Percentiles rank a stretch among this genome's conserved stretches.
Conservation (phyloP, 2,888 invertebrate genomes). For the Pyrocoelia pectoralis region DNA sequence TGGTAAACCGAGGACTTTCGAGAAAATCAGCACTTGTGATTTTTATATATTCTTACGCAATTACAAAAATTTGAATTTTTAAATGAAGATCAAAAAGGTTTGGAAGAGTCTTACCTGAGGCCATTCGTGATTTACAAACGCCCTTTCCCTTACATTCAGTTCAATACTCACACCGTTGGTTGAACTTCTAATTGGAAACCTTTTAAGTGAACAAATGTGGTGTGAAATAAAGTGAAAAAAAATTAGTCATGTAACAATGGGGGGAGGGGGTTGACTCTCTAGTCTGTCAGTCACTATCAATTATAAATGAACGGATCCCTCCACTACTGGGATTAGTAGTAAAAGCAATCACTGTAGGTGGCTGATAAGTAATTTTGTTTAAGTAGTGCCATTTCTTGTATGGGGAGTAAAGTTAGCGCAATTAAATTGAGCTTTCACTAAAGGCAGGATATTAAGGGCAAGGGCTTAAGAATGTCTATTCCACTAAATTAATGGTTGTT, state of each 20-base stretch:
- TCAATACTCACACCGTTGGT: neutral
- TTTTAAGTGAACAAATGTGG: conserved; percentile 15
- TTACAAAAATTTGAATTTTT: conserved; percentile 1
- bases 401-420: conserved; percentile 18
- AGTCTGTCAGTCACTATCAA: neutral
- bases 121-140: neutral
- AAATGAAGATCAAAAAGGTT: conserved; percentile 1
- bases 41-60: neutral
- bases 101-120: neutral
- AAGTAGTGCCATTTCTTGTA: conserved; percentile 21
- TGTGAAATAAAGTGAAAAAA: neutral
- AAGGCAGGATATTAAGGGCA: conserved; percentile 14
- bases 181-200: conserved; percentile 11
- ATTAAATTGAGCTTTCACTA: conserved; percentile 19
- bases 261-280: neutral
- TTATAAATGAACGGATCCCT: neutral
- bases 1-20: conserved; percentile 12
- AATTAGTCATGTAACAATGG: neutral
- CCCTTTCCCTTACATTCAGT: neutral
- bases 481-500: conserved; percentile 14
- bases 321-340: conserved; percentile 28
- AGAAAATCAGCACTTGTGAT: neutral
- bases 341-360: conserved; percentile 42
- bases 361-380: conserved; percentile 40
- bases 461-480: conserved; percentile 13